phyloP scores from a whole-genome alignment of 2,888 invertebrate genomes.

The Heliconius cydno region DNA sequence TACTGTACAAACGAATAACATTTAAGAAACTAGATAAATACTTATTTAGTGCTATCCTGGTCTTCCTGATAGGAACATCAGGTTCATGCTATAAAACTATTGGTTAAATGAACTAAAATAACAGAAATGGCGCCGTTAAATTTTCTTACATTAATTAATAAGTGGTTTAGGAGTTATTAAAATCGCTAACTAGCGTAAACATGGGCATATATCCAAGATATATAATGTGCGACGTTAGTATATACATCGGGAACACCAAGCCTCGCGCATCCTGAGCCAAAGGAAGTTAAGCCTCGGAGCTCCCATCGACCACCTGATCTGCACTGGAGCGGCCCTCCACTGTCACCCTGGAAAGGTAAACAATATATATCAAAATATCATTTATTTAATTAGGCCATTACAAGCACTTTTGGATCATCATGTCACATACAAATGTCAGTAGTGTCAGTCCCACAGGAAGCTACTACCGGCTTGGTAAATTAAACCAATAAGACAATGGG shows the following conservation, averaged over 20 bases:
- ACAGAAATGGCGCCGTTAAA: neutral
- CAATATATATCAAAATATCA: neutral
- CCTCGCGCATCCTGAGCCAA: conserved; percentile 95
- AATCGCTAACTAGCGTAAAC: conserved; percentile 63
- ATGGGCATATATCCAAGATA: conserved; percentile 89
- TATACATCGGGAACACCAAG: conserved; percentile 95
- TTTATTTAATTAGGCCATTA: too few species aligned
- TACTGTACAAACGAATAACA: too few species aligned
- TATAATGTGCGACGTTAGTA: conserved; percentile 91
- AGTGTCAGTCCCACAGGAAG: too few species aligned
- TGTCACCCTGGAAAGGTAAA: conserved; percentile 88
- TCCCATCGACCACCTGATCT: conserved; percentile 93
- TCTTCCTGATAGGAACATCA: too few species aligned
- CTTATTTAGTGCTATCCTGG: too few species aligned
- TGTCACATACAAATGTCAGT: too few species aligned
- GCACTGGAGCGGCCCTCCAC: conserved; percentile 95
- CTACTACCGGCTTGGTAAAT: too few species aligned
- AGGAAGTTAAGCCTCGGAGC: conserved; percentile 94
- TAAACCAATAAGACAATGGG: too few species aligned
- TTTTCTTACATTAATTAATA: neutral
- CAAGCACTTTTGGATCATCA: too few species aligned
- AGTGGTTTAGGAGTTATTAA: neutral
- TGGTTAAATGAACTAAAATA: too few species aligned
- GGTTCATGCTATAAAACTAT: too few species aligned
- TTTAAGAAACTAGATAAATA: too few species aligned